phyloP scores from a whole-genome alignment of 1,140 invertebrate genomes.

The Macrosteles quadrilineatus region DNA sequence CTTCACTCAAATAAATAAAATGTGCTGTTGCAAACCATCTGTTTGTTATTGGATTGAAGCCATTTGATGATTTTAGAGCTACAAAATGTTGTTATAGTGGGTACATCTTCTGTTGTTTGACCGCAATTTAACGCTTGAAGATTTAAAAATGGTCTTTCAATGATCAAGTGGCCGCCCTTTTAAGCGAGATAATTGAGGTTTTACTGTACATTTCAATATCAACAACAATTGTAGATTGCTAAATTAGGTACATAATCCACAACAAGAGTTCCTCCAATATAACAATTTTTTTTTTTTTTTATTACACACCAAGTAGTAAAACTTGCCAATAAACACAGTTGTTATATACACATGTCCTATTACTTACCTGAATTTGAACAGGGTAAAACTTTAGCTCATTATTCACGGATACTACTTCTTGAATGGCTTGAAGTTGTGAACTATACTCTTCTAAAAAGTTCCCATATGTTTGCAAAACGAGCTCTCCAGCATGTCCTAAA shows the following conservation, averaged over 20 bases:
- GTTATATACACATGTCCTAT: neutral
- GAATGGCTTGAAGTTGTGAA: neutral
- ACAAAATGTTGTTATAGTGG: no score
- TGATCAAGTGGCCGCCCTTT: no score
- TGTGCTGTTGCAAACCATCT: no score
- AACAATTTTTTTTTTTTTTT: no score
- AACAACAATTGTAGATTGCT: neutral
- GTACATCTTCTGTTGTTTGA: no score
- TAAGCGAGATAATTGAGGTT: neutral
- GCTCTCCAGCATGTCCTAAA: conserved; percentile 31
- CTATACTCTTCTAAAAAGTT: conserved; percentile 32
- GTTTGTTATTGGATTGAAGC: no score
- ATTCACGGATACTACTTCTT: neutral
- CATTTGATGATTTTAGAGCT: no score
- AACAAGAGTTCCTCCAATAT: neutral
- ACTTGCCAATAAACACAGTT: neutral
- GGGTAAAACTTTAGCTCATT: neutral
- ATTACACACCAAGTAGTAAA: neutral
- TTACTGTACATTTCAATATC: neutral
- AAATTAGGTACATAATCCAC: neutral
- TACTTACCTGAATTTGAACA: conserved; percentile 5
- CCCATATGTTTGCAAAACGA: conserved; percentile 32
- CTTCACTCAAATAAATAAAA: no score
- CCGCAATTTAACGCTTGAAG: no score
- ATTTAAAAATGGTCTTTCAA: no score